Percentiles rank a stretch among this genome's conserved stretches.
Conservation (phyloP, 2,888 invertebrate species). For the Podabrus alpinus region DNA sequence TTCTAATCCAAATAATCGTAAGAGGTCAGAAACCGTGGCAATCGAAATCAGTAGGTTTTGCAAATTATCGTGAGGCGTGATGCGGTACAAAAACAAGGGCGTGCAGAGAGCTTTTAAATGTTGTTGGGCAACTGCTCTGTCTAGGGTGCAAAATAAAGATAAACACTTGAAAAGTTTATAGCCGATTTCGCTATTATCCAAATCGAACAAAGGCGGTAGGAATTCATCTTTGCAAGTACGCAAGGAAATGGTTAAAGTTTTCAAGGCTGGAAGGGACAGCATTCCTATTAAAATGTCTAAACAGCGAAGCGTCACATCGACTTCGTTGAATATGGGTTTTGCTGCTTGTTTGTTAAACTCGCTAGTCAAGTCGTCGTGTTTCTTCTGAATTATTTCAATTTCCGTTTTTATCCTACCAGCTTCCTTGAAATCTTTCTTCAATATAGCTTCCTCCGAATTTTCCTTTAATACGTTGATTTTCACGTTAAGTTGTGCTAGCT, state of each 20-base stretch:
- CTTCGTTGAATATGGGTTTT: conserved; percentile 33
- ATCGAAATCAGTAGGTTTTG: conserved; percentile 10
- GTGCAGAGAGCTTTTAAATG: conserved; percentile 36
- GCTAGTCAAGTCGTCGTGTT: conserved; percentile 33
- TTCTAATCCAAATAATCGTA: conserved; percentile 12
- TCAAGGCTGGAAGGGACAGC: conserved; percentile 16
- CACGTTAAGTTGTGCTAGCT: conserved; percentile 40
- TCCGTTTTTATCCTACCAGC: conserved; percentile 36
- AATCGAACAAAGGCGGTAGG: conserved; percentile 35
- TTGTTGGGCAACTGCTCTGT: conserved; percentile 35
- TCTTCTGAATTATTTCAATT: conserved; percentile 30
- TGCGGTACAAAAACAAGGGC: conserved; percentile 32
- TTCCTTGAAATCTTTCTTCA: conserved; percentile 37
- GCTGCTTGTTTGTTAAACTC: conserved; percentile 13
- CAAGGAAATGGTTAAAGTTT: conserved; percentile 25
- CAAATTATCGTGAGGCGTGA: conserved; percentile 12
- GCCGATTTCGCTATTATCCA: conserved; percentile 32
- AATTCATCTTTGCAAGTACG: conserved; percentile 38
- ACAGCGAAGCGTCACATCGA: conserved; percentile 36
- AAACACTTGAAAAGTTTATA: conserved; percentile 40
- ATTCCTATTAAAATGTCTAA: conserved; percentile 39
- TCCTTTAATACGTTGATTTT: conserved; percentile 40
- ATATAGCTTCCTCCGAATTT: conserved; percentile 40
- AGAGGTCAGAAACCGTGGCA: conserved; percentile 11
- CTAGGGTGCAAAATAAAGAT: conserved; percentile 36